phyloP scores from a whole-genome alignment of 2,113 vertebrate species.

The Diglossa brunneiventris region DNA sequence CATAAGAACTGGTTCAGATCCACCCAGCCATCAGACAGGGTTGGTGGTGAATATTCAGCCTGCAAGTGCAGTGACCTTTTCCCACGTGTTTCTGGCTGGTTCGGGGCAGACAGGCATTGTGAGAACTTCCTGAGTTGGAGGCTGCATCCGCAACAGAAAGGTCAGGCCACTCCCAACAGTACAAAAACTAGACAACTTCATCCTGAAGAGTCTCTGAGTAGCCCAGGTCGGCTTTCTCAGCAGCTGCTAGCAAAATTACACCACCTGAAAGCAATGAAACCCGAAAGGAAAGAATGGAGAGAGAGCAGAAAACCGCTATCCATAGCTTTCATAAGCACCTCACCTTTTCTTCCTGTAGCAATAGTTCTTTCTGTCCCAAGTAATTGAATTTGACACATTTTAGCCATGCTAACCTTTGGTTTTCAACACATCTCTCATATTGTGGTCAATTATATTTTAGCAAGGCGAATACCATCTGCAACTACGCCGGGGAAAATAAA shows the following conservation, averaged over 20 bases:
- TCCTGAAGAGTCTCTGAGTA: neutral
- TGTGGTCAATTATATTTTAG: constrained; percentile 35
- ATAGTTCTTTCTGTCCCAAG: constrained; percentile 1
- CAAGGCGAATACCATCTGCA: constrained; percentile 9
- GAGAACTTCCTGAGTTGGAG: neutral
- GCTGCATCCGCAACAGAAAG: neutral
- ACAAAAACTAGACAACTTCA: neutral
- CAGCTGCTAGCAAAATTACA: neutral
- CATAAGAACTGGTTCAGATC: neutral
- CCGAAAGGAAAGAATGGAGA: neutral
- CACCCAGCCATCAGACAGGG: neutral
- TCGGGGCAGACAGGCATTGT: neutral
- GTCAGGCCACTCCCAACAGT: neutral
- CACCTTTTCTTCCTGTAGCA: constrained; percentile 12
- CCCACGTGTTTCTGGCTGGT: neutral
- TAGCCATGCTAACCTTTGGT: constrained; percentile 31
- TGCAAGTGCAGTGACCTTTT: neutral
- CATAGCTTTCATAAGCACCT: neutral
- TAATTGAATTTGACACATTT: constrained; percentile 44
- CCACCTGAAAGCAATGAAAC: constrained; percentile 22
- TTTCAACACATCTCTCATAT: constrained; percentile 30
- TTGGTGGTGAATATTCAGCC: neutral
- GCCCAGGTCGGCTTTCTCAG: neutral
- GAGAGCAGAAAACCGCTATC: neutral
- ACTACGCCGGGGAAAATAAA: neutral